These are phyloP conservation scores for Philopotamus ludificatus DNA, from an alignment of 1,140 invertebrate genomes.

Conservation along the genomic window DNA sequence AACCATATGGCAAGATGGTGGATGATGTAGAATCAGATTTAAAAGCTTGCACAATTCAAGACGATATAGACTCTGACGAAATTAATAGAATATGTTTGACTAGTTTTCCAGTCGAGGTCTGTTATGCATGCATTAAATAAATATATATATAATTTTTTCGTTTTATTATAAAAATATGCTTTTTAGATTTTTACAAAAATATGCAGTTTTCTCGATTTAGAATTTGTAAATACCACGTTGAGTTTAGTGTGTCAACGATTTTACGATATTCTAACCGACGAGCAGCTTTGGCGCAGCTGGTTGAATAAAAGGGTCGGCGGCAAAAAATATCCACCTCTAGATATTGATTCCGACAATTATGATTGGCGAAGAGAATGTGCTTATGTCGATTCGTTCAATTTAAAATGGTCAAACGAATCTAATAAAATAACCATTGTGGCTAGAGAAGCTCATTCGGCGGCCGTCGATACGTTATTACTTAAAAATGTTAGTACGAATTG, in stretches of 20 bases:
- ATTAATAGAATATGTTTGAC: too few relatives aligned
- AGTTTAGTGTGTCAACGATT: constrained; percentile 52
- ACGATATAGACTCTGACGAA: too few relatives aligned
- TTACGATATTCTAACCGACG: constrained; percentile 51
- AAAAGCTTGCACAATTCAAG: too few relatives aligned
- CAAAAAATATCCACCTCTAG: constrained; percentile 46
- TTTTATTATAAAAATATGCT: neutral
- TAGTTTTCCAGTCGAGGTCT: too few relatives aligned
- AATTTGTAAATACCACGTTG: constrained; percentile 49
- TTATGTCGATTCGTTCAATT: constrained; percentile 48
- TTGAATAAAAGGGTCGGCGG: constrained; percentile 48
- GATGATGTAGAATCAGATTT: too few relatives aligned
- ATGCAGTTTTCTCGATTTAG: constrained; percentile 51
- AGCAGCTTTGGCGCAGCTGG: constrained; percentile 52
- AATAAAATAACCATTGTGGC: constrained; percentile 48
- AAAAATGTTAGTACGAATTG: constrained; percentile 48
- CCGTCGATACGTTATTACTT: constrained; percentile 53
- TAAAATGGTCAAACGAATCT: constrained; percentile 50
- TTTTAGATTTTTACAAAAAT: constrained; percentile 56
- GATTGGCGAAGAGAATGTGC: constrained; percentile 52
- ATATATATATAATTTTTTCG: neutral
- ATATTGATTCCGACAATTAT: constrained; percentile 44
- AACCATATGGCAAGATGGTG: too few relatives aligned
- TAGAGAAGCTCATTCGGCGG: constrained; percentile 53
- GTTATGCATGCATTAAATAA: too few relatives aligned